Evolutionary conservation across 2,888 invertebrate genomes (phyloP), one percentile per base, ranked within the genome.

Genomic region (Nemotelus nigrinus): DNA sequence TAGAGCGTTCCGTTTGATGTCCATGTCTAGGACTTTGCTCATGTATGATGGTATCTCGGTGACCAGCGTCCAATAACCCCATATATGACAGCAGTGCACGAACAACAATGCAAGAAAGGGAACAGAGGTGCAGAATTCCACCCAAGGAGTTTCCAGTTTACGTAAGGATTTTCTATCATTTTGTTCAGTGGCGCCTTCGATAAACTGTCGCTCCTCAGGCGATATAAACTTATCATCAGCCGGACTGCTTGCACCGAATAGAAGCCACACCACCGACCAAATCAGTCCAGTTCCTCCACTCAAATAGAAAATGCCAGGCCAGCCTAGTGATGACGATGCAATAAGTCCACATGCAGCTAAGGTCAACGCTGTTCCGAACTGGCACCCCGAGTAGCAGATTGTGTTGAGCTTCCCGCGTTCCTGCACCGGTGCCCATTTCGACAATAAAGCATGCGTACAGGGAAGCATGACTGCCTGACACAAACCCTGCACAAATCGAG

Each of bases 391-490:
- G 81, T 90, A 90, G 3, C 89, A 85, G 48, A 87, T 87, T 57
- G 90, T 88, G 81, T 90, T 88, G 3, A 92, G 85, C 77, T 90
- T 86, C 4, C 91, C 90, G 55, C 92, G 87, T 83, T 93, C 93
- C 0, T 89, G 87, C 0, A 88, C 83, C 0, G 92, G 92, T 0
- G 89, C 92, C 95, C 95, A 95, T 84, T 93, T 93, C 10, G 94
- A 91, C 72, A 94, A 85, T 8, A 93, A 87, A 4, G 92, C 92
- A 82, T 94, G 94, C 70, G 91, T 89, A 77, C 91, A 89, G 0
- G 94, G 94, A 83, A 92, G 92, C 39, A 94, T 89, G 80, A 92
- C 91, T 0, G 93, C 92, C 84, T 95, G 93, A 0, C 91, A 89
- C 3, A 96, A 88, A 0, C 96, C 96, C 85, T 94, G 92, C 0